These are phyloP conservation scores for Aphelinus atriplicis DNA, from an alignment of 1,140 invertebrate genomes.

Conservation along the genomic window DNA sequence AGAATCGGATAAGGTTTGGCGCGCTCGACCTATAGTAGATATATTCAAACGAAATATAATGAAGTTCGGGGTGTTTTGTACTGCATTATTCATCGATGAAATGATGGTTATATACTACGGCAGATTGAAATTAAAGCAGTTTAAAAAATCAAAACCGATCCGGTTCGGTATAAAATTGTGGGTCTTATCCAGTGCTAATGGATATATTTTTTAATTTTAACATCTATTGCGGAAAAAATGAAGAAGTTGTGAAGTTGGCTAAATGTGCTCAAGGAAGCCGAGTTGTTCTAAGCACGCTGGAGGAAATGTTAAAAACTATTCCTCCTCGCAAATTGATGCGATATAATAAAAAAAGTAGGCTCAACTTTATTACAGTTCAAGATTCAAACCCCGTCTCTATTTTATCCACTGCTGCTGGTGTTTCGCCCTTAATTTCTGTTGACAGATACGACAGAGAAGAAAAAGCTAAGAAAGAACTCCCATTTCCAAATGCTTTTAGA, in stretches of 20 bases:
- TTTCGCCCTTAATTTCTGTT: not conserved
- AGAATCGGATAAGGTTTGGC: constrained; percentile 23
- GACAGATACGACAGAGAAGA: constrained; percentile 9
- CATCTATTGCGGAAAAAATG: constrained; percentile 21
- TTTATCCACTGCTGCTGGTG: constrained; percentile 16
- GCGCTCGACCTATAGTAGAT: constrained; percentile 10
- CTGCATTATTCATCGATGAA: constrained; percentile 31
- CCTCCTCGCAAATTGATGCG: not conserved
- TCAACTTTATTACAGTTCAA: constrained; percentile 40
- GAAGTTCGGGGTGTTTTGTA: constrained; percentile 19
- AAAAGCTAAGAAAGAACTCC: not conserved
- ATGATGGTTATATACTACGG: constrained; percentile 20
- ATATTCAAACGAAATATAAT: constrained; percentile 29
- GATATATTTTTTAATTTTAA: constrained; percentile 34
- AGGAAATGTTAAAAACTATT: not conserved
- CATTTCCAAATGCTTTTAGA: not conserved
- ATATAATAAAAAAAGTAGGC: constrained; percentile 27
- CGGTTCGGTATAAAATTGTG: constrained; percentile 30
- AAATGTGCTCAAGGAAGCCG: not conserved
- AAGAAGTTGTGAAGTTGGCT: not conserved
- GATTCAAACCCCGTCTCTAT: constrained; percentile 38
- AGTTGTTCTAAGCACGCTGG: constrained; percentile 14
- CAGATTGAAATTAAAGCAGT: constrained; percentile 17
- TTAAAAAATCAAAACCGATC: constrained; percentile 27
- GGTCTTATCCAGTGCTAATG: constrained; percentile 17